Conservation (phyloP, 2,888 invertebrate species). For the Ophonus ardosiacus region DNA sequence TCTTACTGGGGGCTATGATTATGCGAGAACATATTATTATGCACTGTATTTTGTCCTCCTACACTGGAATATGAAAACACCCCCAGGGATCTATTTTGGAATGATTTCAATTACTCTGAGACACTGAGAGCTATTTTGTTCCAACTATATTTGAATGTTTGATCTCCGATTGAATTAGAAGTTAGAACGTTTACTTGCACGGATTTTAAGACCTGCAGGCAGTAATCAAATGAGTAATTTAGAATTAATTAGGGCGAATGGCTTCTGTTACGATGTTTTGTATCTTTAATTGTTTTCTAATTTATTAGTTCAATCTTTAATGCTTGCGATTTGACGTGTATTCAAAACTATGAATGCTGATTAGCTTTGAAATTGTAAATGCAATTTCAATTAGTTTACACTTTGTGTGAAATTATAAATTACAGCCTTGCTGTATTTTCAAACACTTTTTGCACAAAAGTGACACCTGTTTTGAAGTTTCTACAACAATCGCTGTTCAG, state of each 20-base stretch:
- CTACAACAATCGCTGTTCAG: too few relatives aligned
- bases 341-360: not conserved
- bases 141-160: not conserved
- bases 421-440: too few relatives aligned
- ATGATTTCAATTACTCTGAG: not conserved
- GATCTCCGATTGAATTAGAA: not conserved
- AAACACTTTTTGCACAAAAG: too few relatives aligned
- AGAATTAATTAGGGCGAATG: not conserved
- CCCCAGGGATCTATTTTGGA: not conserved
- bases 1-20: not conserved
- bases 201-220: not conserved
- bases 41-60: not conserved
- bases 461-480: too few relatives aligned
- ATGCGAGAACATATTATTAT: not conserved
- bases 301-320: not conserved
- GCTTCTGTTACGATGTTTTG: not conserved
- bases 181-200: not conserved
- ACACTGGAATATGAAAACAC: not conserved
- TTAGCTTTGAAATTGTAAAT: not conserved
- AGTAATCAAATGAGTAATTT: not conserved
- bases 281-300: not conserved
- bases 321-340: not conserved
- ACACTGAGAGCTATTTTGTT: not conserved
- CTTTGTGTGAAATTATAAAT: not conserved
- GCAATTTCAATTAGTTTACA: not conserved